A percentile compares a stretch with the other conserved stretches of the same genome.
Evolutionary conservation across 2,113 vertebrate genomes (phyloP).

Genomic region (Strigops habroptila): DNA sequence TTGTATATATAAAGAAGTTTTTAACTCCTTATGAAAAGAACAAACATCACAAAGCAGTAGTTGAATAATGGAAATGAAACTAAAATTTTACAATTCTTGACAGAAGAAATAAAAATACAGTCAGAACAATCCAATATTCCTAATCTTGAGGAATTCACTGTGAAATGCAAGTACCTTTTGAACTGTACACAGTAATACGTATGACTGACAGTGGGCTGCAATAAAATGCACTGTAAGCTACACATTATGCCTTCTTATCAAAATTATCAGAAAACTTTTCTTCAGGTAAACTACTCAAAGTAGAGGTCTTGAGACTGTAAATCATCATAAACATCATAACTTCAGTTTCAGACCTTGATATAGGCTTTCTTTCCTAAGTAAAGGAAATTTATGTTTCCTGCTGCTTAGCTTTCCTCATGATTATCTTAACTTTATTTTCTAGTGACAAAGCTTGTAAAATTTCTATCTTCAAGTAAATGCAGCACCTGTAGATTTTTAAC

Average conservation of each 20-base stretch:
- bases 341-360: neutral
- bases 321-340: neutral
- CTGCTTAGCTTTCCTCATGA: neutral
- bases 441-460: neutral
- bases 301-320: neutral
- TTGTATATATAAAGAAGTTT: neutral
- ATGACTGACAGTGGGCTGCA: neutral
- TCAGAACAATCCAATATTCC: neutral
- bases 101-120: neutral
- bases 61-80: conserved; percentile 28
- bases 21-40: conserved; percentile 20
- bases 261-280: neutral
- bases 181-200: neutral
- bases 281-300: neutral
- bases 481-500: neutral
- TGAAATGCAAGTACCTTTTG: neutral
- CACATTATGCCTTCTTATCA: neutral
- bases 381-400: neutral
- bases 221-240: neutral
- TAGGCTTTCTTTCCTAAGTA: neutral
- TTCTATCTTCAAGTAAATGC: neutral
- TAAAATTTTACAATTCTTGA: neutral
- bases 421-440: neutral
- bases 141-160: neutral
- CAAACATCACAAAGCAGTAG: neutral